phyloP scores from a whole-genome alignment of 2,888 invertebrate genomes.

The Furcula furcula region DNA sequence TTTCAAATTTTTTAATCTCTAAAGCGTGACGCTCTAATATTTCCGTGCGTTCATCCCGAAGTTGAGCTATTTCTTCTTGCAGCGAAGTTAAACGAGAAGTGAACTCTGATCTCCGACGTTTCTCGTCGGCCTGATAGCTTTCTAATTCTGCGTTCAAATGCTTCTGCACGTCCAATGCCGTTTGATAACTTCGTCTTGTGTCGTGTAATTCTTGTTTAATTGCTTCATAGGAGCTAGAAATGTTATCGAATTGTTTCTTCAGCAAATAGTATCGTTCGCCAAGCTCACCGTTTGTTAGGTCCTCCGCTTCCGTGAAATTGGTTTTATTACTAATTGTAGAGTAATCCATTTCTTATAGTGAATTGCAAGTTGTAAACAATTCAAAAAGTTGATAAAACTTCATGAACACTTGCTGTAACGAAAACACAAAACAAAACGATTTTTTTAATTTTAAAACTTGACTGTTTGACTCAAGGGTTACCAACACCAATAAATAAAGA shows the following conservation, averaged over 20 bases:
- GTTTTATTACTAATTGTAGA: slow-evolving; percentile 73
- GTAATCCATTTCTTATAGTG: slow-evolving; percentile 73
- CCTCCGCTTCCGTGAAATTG: slow-evolving; percentile 58
- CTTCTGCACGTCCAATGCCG: slow-evolving; percentile 68
- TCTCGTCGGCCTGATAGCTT: slow-evolving; percentile 60
- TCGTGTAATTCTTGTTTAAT: slow-evolving; percentile 73
- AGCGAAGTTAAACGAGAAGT: slow-evolving; percentile 49
- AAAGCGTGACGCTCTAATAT: slow-evolving; percentile 49
- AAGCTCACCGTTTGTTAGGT: slow-evolving; percentile 62
- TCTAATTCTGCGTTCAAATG: slow-evolving; percentile 69
- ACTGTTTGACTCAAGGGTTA: too few species aligned
- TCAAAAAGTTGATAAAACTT: too few species aligned
- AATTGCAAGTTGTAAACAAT: too few species aligned
- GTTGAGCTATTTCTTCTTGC: slow-evolving; percentile 63
- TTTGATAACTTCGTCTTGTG: slow-evolving; percentile 63
- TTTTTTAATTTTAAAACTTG: too few species aligned
- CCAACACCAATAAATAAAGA: too few species aligned
- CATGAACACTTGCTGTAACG: too few species aligned
- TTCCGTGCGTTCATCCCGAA: slow-evolving; percentile 58
- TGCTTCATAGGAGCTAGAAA: slow-evolving; percentile 58
- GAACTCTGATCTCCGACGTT: slow-evolving; percentile 48
- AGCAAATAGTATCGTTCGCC: slow-evolving; percentile 64
- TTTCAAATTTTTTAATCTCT: slow-evolving; percentile 57
- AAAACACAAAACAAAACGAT: too few species aligned
- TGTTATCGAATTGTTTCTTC: slow-evolving; percentile 63